Evolutionary conservation across 1,140 invertebrate genomes (phyloP).

Genomic region (Notospermus geniculatus): DNA sequence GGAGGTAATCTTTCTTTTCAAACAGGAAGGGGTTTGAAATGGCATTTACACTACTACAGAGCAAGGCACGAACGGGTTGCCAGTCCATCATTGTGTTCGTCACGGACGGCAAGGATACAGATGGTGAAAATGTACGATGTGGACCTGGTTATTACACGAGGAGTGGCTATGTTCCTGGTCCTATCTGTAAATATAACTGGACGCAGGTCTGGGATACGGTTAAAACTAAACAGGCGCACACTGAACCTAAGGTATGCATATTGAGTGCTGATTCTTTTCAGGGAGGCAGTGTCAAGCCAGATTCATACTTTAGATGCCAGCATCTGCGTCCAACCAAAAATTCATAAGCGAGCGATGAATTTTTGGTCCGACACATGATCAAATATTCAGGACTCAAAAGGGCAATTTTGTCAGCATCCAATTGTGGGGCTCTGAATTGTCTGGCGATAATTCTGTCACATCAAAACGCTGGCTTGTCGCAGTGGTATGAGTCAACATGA

Average conservation of each 20-base stretch:
- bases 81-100: slow-evolving; percentile 56
- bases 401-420: too few relatives aligned
- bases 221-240: slow-evolving; percentile 40
- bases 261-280: too few relatives aligned
- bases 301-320: too few relatives aligned
- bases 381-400: too few relatives aligned
- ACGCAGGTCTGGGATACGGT: slow-evolving; percentile 53
- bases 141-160: slow-evolving; percentile 58
- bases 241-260: slow-evolving; percentile 34
- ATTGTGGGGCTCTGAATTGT: too few relatives aligned
- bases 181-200: slow-evolving; percentile 58
- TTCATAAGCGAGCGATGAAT: too few relatives aligned
- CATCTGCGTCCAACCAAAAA: too few relatives aligned
- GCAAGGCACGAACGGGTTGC: slow-evolving; percentile 52
- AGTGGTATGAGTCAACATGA: too few relatives aligned
- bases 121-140: slow-evolving; percentile 57
- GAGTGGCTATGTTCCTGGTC: slow-evolving; percentile 58
- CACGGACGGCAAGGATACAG: slow-evolving; percentile 56
- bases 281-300: too few relatives aligned
- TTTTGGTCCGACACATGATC: too few relatives aligned
- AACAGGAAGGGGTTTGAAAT: slow-evolving; percentile 53
- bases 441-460: too few relatives aligned
- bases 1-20: slow-evolving; percentile 8
- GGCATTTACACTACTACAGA: slow-evolving; percentile 51
- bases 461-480: too few relatives aligned